Conservation (phyloP, 1,140 invertebrate species). For the Cyclargus thomasi region DNA sequence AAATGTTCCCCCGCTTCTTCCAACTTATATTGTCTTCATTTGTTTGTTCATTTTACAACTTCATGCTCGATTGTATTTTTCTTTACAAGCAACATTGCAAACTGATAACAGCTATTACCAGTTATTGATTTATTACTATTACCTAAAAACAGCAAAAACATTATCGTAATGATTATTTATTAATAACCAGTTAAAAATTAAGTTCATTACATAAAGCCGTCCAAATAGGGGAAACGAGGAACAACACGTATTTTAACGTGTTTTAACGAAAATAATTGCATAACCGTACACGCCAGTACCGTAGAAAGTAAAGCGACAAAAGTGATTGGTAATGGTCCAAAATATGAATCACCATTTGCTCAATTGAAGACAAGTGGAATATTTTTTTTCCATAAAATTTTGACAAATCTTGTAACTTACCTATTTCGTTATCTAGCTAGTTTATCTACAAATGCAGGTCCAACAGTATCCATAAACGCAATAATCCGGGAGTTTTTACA, state of each 20-base stretch:
- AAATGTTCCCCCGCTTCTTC: no score
- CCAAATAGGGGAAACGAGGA: conserved; percentile 6
- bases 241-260: background rate
- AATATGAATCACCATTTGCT: no score
- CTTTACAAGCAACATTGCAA: background rate
- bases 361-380: no score
- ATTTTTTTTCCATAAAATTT: no score
- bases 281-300: conserved; percentile 5
- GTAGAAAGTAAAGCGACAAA: background rate
- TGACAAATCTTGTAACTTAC: no score
- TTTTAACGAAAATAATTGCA: background rate
- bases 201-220: background rate
- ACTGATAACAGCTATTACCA: background rate
- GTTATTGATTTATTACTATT: background rate
- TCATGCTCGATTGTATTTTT: background rate
- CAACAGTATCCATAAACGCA: no score
- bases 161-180: background rate
- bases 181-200: background rate
- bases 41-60: background rate
- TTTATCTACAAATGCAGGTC: no score
- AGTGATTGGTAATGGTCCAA: background rate
- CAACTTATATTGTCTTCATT: no score
- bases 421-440: no score
- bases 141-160: background rate
- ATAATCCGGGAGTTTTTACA: no score